A percentile compares a stretch with the other conserved stretches of the same genome.
Evolutionary conservation across 2,888 invertebrate genomes (phyloP).

Genomic region (Meta bourneti): DNA sequence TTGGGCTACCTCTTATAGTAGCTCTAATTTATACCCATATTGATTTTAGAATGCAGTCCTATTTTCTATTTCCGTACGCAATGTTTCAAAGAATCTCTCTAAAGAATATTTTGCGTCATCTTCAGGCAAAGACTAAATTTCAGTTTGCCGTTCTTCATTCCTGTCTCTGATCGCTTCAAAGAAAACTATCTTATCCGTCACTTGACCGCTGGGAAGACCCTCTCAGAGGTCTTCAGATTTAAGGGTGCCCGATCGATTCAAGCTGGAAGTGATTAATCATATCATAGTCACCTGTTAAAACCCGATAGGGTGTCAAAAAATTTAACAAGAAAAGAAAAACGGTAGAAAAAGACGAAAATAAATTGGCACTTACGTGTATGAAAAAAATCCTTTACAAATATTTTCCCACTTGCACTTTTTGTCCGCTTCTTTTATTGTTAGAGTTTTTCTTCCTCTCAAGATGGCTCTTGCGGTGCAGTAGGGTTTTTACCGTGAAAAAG

Average conservation of each 20-base stretch:
- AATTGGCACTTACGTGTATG: slow-evolving; percentile 67
- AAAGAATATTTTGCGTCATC: neutral
- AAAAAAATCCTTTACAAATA: slow-evolving; percentile 74
- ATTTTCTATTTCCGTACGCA: neutral
- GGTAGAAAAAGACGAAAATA: slow-evolving; percentile 56
- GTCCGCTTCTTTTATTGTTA: slow-evolving; percentile 47
- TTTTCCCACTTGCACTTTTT: slow-evolving; percentile 73
- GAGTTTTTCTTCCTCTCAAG: slow-evolving; percentile 26
- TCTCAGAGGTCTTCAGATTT: slow-evolving; percentile 24
- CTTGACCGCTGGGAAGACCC: slow-evolving; percentile 45
- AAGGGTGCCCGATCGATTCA: slow-evolving; percentile 55
- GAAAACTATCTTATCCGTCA: neutral
- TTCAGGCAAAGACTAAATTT: too few species aligned
- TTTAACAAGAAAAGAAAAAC: slow-evolving; percentile 39
- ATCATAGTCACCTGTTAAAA: slow-evolving; percentile 74
- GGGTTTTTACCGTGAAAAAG: slow-evolving; percentile 48
- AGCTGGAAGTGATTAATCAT: slow-evolving; percentile 68
- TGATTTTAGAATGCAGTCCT: neutral
- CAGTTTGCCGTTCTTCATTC: neutral
- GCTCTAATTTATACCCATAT: too few species aligned
- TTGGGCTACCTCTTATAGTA: too few species aligned
- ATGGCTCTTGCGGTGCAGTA: slow-evolving; percentile 47
- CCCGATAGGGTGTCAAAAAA: slow-evolving; percentile 66
- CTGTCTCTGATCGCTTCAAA: neutral
- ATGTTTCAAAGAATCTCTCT: neutral